Base-by-base conservation (phyloP, 2,113 vertebrate species). In the Rhea pennata region DNA sequence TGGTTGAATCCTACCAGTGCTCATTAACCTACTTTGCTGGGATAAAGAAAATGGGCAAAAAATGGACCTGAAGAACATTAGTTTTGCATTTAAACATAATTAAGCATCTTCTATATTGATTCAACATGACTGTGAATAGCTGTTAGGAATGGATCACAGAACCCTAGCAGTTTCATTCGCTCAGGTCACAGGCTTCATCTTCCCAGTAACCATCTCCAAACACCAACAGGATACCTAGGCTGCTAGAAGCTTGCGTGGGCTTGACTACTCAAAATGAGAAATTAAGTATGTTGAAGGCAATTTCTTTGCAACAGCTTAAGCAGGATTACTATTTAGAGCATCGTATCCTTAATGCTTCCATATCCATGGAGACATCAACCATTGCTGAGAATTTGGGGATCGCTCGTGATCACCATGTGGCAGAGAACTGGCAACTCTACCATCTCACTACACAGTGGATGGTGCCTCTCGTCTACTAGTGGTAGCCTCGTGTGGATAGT, bases 351-450 rank as follows among this genome's bases (percentile, higher is more conserved):
- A 85, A 3, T 22, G 73, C 64, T 91, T 75, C 59, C 50, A 19
- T 73, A 54, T 88, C 10, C 21, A 33, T 27, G 50, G 62, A 62
- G 44, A 33, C 33, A 40, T 5, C 66, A 87, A 89, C 6, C 16
- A 65, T 9, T 33, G 19, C 39, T 39, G 79, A 62, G 42, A 83
- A 80, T 15, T 88, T 20, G 36, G 10, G 44, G 12, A 10, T 80
- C 20, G 31, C 44, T 87, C 17, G 50, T 1, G 1, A n/a, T 33
- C 11, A 56, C 15, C 15, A n/a, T 0, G 4, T 13, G 20, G 10
- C 4, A 23, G 51, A 75, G 26, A 65, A 5, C 21, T 17, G 12
- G 46, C 3, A 72, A 23, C 79, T 82, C 58, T 50, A 88, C 15
- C 15, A 66, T 58, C 24, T 83, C 67, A 23, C 33, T 48, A 20